phyloP scores from a whole-genome alignment of 92 coral and sea anemone species.

The Diadumene lineata region DNA sequence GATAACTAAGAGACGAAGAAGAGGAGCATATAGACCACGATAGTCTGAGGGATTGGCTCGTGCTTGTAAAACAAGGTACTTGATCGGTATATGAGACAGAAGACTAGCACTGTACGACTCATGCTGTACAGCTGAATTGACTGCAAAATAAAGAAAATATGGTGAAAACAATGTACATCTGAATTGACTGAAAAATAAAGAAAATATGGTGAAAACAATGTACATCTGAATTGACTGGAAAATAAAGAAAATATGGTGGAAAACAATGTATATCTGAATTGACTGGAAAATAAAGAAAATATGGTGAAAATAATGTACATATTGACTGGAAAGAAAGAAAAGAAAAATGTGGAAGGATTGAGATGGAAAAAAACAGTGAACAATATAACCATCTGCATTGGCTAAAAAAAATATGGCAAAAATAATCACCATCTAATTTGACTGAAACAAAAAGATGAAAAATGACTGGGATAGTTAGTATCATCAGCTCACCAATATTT shows the following conservation, averaged over 20 bases:
- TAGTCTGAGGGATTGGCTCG: slow-evolving; percentile 77
- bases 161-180: slow-evolving; percentile 11
- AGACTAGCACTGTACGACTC: slow-evolving; percentile 69
- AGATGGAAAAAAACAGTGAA: too few species aligned
- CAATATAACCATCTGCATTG: too few species aligned
- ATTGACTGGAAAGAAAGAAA: not conserved
- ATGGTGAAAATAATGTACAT: not conserved
- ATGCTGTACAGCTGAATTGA: slow-evolving; percentile 66
- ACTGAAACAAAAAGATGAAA: too few species aligned
- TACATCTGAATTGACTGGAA: not conserved
- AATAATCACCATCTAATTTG: too few species aligned
- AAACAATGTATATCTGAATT: slow-evolving; percentile 31
- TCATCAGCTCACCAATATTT: slow-evolving; percentile 70
- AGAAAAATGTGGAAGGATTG: too few species aligned
- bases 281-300: slow-evolving; percentile 37
- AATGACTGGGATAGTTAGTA: too few species aligned
- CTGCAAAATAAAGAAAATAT: slow-evolving; percentile 33
- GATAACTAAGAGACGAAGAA: slow-evolving; percentile 74
- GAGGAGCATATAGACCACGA: slow-evolving; percentile 84
- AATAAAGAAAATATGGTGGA: not conserved
- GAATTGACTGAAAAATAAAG: slow-evolving; percentile 47
- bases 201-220: not conserved
- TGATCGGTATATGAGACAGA: slow-evolving; percentile 86
- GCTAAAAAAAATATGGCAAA: too few species aligned
- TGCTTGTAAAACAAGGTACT: slow-evolving; percentile 81